Base-by-base conservation (phyloP, 2,888 invertebrate genomes). In the Chrysotoxum bicinctum region DNA sequence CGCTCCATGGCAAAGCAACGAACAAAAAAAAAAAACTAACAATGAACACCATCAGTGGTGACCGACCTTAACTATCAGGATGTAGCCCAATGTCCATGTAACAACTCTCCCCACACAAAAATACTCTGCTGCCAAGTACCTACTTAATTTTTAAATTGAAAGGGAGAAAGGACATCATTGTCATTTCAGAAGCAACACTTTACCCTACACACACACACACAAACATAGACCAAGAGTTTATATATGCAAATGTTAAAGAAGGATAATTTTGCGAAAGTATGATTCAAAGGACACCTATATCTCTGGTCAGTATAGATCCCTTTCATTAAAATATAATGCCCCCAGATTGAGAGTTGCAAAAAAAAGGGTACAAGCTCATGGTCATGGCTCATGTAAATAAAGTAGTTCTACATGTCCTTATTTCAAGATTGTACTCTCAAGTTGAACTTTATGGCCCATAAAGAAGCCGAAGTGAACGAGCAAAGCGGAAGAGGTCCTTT, bases 371-470 rank as follows among this genome's bases (percentile, higher is more conserved):
- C 64, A 45, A 66, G 6, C 66, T 66, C 66, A 66, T 66, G 66
- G 66, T 66, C 66, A 45, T 66, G 66, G 48, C 50, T 37, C 73
- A 48, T 64, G 62, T 30, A 43, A 52, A 62, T 70, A 26, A 37
- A 72, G 56, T 66, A 50, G 37, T 68, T 58, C 10, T 68, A 23
- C 23, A 8, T 43, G 64, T 40, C 70, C 66, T 50, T 43, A 32
- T 40, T 19, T 58, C 50, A 66, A 50, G 74, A 74, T 70, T 56
- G 40, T 64, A 64, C 21, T 76, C 54, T 76, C 37, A 64, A 75
- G 45, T 75, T 75, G 54, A 80, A 64, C 54, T 81, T 81, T 69
- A 81, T 81, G 70, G 69, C 32, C 69, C 56, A 64, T 76, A 76
- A 76, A 75, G 32, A 23, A 50, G 64, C 43, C 16, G 19, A 62